Conservation (phyloP, 2,113 vertebrate species). For the Tautogolabrus adspersus region DNA sequence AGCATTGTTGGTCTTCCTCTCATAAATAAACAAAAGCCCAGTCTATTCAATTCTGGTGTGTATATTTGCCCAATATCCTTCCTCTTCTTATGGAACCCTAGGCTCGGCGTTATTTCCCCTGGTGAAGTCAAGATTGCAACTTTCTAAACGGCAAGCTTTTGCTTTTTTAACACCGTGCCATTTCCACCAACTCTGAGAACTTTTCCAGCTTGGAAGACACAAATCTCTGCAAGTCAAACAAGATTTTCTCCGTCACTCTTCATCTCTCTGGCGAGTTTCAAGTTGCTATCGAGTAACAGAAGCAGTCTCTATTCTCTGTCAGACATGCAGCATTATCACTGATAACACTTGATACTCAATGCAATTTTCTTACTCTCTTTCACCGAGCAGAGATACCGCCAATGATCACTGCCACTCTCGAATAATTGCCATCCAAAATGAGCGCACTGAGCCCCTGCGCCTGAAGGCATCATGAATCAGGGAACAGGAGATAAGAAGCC, state of each 20-base stretch:
- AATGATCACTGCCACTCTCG: constrained; percentile 49
- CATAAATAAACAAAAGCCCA: constrained; percentile 67
- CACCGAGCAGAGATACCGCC: constrained; percentile 19
- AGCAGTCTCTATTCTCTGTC: constrained; percentile 44
- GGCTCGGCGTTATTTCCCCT: constrained; percentile 58
- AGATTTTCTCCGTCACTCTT: constrained; percentile 3
- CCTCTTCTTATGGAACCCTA: constrained; percentile 49
- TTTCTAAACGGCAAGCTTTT: constrained; percentile 19
- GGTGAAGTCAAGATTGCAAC: constrained; percentile 27
- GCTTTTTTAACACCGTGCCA: constrained; percentile 2
- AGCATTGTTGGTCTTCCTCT: constrained; percentile 68
- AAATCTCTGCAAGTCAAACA: constrained; percentile 8
- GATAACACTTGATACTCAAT: constrained; percentile 32
- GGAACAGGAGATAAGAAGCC: constrained; percentile 59
- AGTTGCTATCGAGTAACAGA: neutral
- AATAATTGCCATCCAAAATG: constrained; percentile 62
- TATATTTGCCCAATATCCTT: constrained; percentile 61
- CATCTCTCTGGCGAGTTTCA: neutral
- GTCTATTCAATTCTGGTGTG: constrained; percentile 33
- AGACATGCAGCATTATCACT: constrained; percentile 40
- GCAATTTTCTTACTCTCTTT: constrained; percentile 44
- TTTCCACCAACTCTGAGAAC: constrained; percentile 24
- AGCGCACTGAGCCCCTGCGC: constrained; percentile 47
- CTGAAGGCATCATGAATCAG: constrained; percentile 54
- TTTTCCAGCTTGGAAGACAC: constrained; percentile 13